Evolutionary conservation across 2,888 invertebrate species (phyloP).

Genomic region (Dexiosoma caninum): DNA sequence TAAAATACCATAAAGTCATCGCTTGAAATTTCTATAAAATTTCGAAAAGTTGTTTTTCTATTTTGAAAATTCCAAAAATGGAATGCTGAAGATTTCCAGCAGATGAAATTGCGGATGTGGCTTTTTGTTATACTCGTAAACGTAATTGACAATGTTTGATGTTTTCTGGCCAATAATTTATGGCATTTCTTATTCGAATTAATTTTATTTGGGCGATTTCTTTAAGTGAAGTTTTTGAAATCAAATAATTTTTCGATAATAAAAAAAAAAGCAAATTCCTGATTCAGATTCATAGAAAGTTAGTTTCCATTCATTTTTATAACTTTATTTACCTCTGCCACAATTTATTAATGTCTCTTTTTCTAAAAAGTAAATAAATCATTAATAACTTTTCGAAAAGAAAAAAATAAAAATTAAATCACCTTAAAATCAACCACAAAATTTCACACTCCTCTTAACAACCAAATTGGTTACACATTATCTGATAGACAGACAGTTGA

Average conservation of each 20-base stretch:
- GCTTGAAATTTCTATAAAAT: neutral
- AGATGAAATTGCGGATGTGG: slow-evolving; percentile 50
- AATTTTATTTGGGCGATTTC: neutral
- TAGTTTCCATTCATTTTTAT: neutral
- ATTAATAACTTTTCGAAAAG: slow-evolving; percentile 24
- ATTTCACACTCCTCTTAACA: slow-evolving; percentile 59
- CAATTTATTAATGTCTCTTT: slow-evolving; percentile 26
- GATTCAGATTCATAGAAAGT: neutral
- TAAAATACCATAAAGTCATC: neutral
- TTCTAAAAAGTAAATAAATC: slow-evolving; percentile 14
- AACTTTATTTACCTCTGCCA: neutral
- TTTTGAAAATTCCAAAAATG: slow-evolving; percentile 40
- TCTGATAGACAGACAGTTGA: slow-evolving; percentile 26
- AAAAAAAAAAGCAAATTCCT: neutral
- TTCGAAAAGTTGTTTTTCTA: slow-evolving; percentile 7
- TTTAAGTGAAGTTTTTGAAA: neutral
- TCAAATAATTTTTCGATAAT: too few species aligned
- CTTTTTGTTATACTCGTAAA: neutral
- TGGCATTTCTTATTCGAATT: neutral
- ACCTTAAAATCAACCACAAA: slow-evolving; percentile 48
- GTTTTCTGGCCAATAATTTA: slow-evolving; percentile 32
- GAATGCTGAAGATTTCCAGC: slow-evolving; percentile 27
- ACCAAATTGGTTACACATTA: slow-evolving; percentile 51
- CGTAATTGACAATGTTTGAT: slow-evolving; percentile 30
- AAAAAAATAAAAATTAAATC: slow-evolving; percentile 11